phyloP scores from a whole-genome alignment of 2,113 vertebrate species.

The Psephotus haematonotus region DNA sequence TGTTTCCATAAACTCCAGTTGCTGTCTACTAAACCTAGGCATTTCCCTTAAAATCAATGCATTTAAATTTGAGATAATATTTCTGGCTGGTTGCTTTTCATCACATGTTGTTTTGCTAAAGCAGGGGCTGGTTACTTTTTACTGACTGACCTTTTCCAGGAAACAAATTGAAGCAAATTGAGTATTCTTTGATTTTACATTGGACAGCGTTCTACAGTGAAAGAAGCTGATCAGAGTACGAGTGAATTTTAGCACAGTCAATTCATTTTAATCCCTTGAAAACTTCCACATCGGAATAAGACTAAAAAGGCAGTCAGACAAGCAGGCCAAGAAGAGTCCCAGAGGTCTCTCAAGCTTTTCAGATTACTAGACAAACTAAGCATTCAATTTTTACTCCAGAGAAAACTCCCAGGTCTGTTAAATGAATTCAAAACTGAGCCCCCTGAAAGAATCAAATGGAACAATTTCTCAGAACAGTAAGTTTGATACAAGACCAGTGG shows the following conservation, averaged over 20 bases:
- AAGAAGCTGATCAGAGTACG: neutral
- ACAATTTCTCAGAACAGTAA: neutral
- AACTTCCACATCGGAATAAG: neutral
- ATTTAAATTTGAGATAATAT: conserved; percentile 50
- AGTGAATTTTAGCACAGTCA: neutral
- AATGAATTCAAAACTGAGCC: neutral
- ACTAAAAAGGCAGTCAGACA: neutral
- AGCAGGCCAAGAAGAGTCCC: neutral
- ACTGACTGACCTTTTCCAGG: neutral
- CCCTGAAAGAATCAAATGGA: neutral
- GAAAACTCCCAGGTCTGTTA: neutral
- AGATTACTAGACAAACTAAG: neutral
- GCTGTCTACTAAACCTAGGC: conserved; percentile 19
- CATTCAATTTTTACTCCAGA: neutral
- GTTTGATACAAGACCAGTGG: neutral
- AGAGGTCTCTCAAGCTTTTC: neutral
- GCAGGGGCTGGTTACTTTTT: neutral
- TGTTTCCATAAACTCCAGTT: conserved; percentile 21
- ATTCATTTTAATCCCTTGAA: neutral
- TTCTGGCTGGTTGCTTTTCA: neutral
- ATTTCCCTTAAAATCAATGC: conserved; percentile 24
- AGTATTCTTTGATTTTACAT: neutral
- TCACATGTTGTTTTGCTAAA: neutral
- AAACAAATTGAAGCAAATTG: neutral
- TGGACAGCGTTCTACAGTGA: neutral